Base-by-base conservation (phyloP, 2,113 vertebrate genomes). In the Sula dactylatra region DNA sequence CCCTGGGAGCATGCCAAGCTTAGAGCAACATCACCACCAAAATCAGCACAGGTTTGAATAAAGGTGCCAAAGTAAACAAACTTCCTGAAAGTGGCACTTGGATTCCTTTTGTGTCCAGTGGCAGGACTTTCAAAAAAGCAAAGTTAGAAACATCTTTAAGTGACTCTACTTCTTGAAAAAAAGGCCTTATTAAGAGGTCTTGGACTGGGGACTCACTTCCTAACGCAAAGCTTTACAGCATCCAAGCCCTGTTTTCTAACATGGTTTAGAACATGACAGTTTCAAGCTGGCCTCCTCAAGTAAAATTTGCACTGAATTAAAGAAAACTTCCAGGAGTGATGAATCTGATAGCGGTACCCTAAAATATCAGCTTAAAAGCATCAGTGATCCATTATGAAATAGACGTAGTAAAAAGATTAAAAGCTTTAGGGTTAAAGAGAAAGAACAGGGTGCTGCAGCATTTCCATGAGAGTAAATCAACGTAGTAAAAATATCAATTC, bases 401-500 rank as follows among this genome's bases (percentile, higher is more conserved):
- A 67, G 72, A 79, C 1, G 2, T 29, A 67, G 83, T 62, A 38
- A 86, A 56, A 89, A 64, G 76, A 86, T 67, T 69, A 54, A 65
- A 50, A 76, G 56, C 34, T 69, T 69, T 20, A 26, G 45, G 15
- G 83, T 86, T 91, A 86, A 86, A 36, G 34, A 82, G 45, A 73
- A 54, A 61, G 56, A 83, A 34, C 20, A 21, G 25, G 47, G 69
- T 52, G 62, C 47, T 86, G 50, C 74, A 61, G 24, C 26, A 5
- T 52, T 94, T 76, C 86, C 64, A 24, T 56, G 84, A 88, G 40
- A 90, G 81, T 86, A 88, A 88, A 95, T 95, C 89, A 86, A 45
- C 22, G 32, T 5, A 74, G 62, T 70, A 67, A 88, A 84, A 86
- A 55, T 76, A 85, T 59, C 69, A 86, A 50, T 69, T 88, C 61